phyloP scores from a whole-genome alignment of 2,113 vertebrate genomes.

The Pleuronectes platessa region DNA sequence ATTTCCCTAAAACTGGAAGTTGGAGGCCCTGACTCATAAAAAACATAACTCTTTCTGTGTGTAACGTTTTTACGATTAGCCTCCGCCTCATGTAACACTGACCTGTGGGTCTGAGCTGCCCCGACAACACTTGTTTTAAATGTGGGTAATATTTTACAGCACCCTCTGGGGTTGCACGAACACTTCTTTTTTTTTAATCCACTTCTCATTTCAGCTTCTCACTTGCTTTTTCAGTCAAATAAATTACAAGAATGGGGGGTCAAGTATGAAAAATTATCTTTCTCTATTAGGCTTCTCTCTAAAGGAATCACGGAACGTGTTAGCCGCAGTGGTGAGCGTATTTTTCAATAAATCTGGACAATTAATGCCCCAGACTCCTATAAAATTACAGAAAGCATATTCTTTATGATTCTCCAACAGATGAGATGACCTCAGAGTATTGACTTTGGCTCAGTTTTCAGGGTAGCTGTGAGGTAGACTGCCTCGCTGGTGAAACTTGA shows the following conservation, averaged over 20 bases:
- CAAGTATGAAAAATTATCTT: constrained; percentile 32
- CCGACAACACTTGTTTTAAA: constrained; percentile 33
- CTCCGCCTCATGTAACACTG: constrained; percentile 42
- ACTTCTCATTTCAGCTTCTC: constrained; percentile 13
- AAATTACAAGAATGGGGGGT: constrained; percentile 39
- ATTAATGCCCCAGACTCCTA: constrained; percentile 32
- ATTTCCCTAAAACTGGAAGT: constrained; percentile 76
- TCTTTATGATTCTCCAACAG: constrained; percentile 14
- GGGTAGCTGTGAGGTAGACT: constrained; percentile 4
- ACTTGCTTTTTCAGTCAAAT: constrained; percentile 2
- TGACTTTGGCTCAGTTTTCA: constrained; percentile 65
- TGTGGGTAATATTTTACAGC: constrained; percentile 45
- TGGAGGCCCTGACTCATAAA: constrained; percentile 57
- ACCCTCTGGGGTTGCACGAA: constrained; percentile 1
- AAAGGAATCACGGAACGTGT: constrained; percentile 51
- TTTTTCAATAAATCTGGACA: constrained; percentile 36
- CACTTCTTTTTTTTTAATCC: constrained; percentile 18
- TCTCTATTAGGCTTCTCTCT: not conserved
- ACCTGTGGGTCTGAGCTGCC: constrained; percentile 37
- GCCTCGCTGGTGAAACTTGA: constrained; percentile 46
- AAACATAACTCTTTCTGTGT: constrained; percentile 54
- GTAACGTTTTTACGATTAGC: constrained; percentile 59
- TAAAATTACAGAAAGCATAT: constrained; percentile 50
- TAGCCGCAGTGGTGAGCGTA: not conserved
- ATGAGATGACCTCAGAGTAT: constrained; percentile 62